Conservation (phyloP, 2,888 invertebrate genomes). For the Leistus spinibarbis region DNA sequence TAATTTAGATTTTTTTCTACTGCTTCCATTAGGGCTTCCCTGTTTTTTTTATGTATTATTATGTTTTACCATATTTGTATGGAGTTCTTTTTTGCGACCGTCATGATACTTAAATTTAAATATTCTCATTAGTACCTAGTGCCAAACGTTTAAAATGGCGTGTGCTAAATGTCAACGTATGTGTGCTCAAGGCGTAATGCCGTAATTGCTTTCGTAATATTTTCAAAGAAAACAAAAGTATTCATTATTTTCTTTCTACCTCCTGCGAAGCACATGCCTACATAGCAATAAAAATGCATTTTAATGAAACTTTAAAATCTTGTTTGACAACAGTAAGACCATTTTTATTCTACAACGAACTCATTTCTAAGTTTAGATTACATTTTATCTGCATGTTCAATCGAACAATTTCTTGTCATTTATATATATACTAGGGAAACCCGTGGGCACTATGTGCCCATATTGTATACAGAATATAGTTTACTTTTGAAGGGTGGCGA, state of each 20-base stretch:
- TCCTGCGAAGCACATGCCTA: not conserved
- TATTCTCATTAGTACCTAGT: not conserved
- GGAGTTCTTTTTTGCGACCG: not conserved
- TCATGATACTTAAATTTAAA: not conserved
- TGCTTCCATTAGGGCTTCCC: too few relatives aligned
- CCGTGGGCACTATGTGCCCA: too few relatives aligned
- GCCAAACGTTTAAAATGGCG: not conserved
- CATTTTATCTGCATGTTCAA: not conserved
- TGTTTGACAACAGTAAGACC: not conserved
- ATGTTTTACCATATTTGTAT: not conserved
- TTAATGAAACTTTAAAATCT: not conserved
- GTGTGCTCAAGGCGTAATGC: not conserved
- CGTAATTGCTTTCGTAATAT: not conserved
- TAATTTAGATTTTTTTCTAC: too few relatives aligned
- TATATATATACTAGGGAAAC: too few relatives aligned
- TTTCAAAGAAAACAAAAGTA: not conserved
- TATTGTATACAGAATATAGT: too few relatives aligned
- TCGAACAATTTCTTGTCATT: too few relatives aligned
- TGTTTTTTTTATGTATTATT: not conserved
- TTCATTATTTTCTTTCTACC: not conserved
- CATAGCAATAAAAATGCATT: not conserved
- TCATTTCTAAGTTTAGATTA: not conserved
- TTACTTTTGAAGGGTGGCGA: too few relatives aligned
- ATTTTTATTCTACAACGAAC: not conserved
- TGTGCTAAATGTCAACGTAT: not conserved